Evolutionary conservation across 2,888 invertebrate species (phyloP).

Genomic region (Leptinotarsa rubiginosa): DNA sequence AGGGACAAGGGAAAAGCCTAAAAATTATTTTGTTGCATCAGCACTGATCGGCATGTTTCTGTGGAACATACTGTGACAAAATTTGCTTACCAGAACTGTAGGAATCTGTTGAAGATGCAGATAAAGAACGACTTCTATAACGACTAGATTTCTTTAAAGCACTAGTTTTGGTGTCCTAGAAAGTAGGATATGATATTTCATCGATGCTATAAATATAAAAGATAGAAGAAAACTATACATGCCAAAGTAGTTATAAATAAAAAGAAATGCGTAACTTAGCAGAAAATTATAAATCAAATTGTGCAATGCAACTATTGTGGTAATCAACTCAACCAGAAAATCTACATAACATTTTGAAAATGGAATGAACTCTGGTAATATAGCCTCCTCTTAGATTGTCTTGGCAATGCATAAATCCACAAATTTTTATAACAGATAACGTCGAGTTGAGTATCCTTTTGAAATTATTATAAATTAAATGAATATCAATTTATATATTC

Average conservation of each 20-base stretch:
- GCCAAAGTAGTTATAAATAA: not conserved
- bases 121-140: slow-evolving; percentile 89
- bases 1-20: too few relatives aligned
- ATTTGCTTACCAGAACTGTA: slow-evolving; percentile 84
- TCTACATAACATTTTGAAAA: too few relatives aligned
- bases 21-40: too few relatives aligned
- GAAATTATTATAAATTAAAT: too few relatives aligned
- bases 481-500: too few relatives aligned
- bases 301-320: not conserved
- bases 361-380: too few relatives aligned
- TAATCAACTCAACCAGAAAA: too few relatives aligned
- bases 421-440: too few relatives aligned
- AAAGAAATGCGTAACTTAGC: not conserved
- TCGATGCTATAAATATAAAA: not conserved
- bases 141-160: slow-evolving; percentile 89
- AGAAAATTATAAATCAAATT: not conserved
- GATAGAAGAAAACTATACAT: not conserved
- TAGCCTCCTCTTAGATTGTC: too few relatives aligned
- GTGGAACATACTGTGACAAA: slow-evolving; percentile 3
- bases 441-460: too few relatives aligned
- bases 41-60: slow-evolving; percentile 10
- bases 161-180: slow-evolving; percentile 72
- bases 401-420: too few relatives aligned
- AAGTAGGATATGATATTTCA: slow-evolving; percentile 42
- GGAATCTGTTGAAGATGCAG: slow-evolving; percentile 94